Percentiles rank a stretch among this genome's conserved stretches.
phyloP scores from a whole-genome alignment of 2,113 vertebrate genomes.

The Cheilinus undulatus region DNA sequence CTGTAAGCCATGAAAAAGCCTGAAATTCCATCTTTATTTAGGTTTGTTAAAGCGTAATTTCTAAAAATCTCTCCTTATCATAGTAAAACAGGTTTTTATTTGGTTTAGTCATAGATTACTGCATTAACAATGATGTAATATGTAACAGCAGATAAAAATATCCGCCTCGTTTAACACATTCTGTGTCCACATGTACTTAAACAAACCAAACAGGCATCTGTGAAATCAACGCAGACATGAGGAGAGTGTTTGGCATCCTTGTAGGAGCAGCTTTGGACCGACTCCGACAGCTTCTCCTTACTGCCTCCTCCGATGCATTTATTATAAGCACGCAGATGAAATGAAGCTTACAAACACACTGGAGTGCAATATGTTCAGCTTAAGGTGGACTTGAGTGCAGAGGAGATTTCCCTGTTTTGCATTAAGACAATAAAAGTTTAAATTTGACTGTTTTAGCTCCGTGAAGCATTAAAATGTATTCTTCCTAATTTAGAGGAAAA shows the following conservation, averaged over 20 bases:
- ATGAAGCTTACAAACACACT: neutral
- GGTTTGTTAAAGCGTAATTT: no score
- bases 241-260: slow-evolving; percentile 39
- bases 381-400: neutral
- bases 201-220: slow-evolving; percentile 34
- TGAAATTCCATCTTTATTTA: no score
- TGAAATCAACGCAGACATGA: slow-evolving; percentile 47
- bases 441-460: neutral
- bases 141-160: slow-evolving; percentile 21
- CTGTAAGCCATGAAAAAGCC: no score
- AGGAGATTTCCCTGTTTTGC: neutral
- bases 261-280: slow-evolving; percentile 35
- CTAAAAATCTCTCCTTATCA: neutral
- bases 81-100: neutral
- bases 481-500: neutral
- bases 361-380: slow-evolving; percentile 1
- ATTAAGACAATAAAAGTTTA: neutral
- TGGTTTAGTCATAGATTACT: neutral
- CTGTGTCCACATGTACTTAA: slow-evolving; percentile 26
- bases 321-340: slow-evolving; percentile 8
- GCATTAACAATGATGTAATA: neutral
- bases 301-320: slow-evolving; percentile 25
- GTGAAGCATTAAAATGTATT: neutral
- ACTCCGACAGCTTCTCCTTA: slow-evolving; percentile 58
- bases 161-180: neutral